Conservation (phyloP, 2,797 vertebrate species). For the Scarus forsteni region DNA sequence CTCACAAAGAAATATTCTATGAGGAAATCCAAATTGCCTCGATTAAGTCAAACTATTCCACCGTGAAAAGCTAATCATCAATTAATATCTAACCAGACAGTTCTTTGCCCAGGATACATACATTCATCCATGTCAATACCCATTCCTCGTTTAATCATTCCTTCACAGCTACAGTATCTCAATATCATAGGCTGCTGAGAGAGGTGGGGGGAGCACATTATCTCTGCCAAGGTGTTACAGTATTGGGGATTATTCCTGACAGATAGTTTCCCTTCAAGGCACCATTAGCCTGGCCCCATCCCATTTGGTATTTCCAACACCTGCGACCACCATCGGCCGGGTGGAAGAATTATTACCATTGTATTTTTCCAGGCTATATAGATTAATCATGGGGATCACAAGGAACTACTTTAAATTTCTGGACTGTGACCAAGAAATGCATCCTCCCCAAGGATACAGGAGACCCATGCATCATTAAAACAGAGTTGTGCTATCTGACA, state of each 20-base stretch:
- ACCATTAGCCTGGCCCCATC: slow-evolving; percentile 85
- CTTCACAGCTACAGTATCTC: slow-evolving; percentile 75
- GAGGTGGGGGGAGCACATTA: slow-evolving; percentile 71
- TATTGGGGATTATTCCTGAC: slow-evolving; percentile 85
- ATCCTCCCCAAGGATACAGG: slow-evolving; percentile 72
- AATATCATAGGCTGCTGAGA: slow-evolving; percentile 68
- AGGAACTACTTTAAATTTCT: slow-evolving; percentile 83
- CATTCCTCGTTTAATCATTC: slow-evolving; percentile 69
- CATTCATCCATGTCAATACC: slow-evolving; percentile 72
- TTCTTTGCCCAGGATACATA: slow-evolving; percentile 51
- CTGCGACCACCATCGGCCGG: slow-evolving; percentile 80
- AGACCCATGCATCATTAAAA: slow-evolving; percentile 82
- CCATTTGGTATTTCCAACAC: slow-evolving; percentile 85
- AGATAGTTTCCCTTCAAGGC: slow-evolving; percentile 84
- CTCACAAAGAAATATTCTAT: no score
- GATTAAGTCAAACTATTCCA: slow-evolving; percentile 56
- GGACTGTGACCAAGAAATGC: slow-evolving; percentile 81
- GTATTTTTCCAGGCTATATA: slow-evolving; percentile 80
- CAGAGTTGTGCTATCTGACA: slow-evolving; percentile 68
- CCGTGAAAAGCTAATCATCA: slow-evolving; percentile 58
- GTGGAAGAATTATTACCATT: slow-evolving; percentile 84
- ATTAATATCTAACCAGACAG: slow-evolving; percentile 60
- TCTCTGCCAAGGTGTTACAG: slow-evolving; percentile 77
- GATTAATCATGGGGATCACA: slow-evolving; percentile 85
- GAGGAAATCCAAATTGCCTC: slow-evolving; percentile 31